phyloP scores from a whole-genome alignment of 2,797 vertebrate species.

The Tapera naevia region DNA sequence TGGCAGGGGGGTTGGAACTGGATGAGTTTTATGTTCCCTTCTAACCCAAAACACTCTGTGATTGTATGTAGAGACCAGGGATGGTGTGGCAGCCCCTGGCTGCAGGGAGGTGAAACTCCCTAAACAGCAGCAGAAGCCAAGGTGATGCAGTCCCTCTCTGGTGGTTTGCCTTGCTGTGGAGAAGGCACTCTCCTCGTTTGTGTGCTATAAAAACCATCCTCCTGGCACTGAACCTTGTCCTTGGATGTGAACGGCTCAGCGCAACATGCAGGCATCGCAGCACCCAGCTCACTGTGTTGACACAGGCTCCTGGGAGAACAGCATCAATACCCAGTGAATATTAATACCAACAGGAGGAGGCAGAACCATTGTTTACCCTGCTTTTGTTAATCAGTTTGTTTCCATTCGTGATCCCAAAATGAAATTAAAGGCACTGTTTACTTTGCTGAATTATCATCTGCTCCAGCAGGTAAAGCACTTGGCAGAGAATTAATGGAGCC shows the following conservation, averaged over 20 bases:
- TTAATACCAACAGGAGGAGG: constrained; percentile 19
- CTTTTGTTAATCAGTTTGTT: constrained; percentile 70
- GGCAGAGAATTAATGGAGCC: constrained; percentile 33
- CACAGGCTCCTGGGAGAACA: background rate
- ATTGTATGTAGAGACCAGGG: background rate
- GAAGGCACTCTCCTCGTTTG: background rate
- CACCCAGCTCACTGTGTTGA: background rate
- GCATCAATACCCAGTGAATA: background rate
- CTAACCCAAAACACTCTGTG: no score
- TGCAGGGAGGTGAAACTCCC: background rate
- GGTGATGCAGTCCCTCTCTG: background rate
- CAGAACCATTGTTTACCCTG: constrained; percentile 41
- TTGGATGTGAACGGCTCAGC: background rate
- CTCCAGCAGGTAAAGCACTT: constrained; percentile 59
- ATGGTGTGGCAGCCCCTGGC: background rate
- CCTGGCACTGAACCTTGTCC: background rate
- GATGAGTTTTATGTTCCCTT: no score
- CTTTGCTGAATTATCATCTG: constrained; percentile 14
- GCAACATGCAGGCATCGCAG: accelerated
- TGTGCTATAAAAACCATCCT: background rate
- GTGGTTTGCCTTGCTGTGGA: background rate
- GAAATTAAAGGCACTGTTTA: constrained; percentile 65
- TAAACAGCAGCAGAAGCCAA: background rate
- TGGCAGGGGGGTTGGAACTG: no score
- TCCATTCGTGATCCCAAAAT: constrained; percentile 47